Evolutionary conservation across 2,113 vertebrate species (phyloP).

Genomic region (Hoplias malabaricus): DNA sequence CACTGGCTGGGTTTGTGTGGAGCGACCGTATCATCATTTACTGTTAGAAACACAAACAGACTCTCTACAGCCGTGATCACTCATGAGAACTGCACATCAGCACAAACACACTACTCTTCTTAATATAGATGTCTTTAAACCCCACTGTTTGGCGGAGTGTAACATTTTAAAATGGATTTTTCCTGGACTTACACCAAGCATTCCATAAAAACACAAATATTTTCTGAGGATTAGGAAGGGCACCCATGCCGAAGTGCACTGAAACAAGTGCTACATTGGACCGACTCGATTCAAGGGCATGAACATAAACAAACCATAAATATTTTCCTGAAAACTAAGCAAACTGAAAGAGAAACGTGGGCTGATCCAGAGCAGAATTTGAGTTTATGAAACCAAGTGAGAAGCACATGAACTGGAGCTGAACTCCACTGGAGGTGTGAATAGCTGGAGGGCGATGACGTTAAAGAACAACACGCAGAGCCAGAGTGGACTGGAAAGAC

Average conservation of each 20-base stretch:
- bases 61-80: no score
- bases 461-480: not conserved
- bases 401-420: not conserved
- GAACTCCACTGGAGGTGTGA: not conserved
- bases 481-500: not conserved
- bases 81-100: no score
- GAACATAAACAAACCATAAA: no score
- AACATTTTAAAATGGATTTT: not conserved
- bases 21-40: no score
- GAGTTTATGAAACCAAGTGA: not conserved
- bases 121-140: not conserved
- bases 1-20: no score
- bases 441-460: not conserved
- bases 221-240: not conserved
- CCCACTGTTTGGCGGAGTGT: not conserved
- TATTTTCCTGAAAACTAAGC: no score
- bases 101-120: not conserved
- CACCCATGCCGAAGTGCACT: not conserved
- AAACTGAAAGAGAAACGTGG: no score
- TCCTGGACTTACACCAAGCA: not conserved
- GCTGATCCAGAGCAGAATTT: no score
- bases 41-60: no score
- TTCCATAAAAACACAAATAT: not conserved
- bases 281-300: no score
- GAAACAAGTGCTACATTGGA: not conserved